A percentile compares a stretch with the other conserved stretches of the same genome.
Evolutionary conservation across 2,797 vertebrate genomes (phyloP).

Genomic region (Fringilla coelebs): DNA sequence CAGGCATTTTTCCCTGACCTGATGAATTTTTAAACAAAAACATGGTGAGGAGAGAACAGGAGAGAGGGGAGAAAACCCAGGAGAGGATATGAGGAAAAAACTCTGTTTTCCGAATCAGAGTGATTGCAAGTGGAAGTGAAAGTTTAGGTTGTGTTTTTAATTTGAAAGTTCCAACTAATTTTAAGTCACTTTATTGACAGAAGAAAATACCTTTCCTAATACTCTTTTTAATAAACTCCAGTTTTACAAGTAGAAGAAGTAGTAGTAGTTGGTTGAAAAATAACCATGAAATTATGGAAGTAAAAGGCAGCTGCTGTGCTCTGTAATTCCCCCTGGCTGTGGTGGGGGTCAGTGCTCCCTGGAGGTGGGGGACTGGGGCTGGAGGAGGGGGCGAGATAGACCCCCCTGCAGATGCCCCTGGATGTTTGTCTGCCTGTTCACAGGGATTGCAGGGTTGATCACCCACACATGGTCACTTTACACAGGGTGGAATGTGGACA

Average conservation of each 20-base stretch:
- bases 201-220: not conserved
- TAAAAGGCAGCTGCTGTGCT: not conserved
- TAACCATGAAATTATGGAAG: not conserved
- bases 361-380: not conserved
- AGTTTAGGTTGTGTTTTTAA: conserved; percentile 10
- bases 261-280: not conserved
- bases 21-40: conserved; percentile 57
- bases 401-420: not conserved
- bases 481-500: not conserved
- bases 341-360: not conserved
- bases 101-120: not conserved
- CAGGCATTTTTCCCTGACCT: not conserved
- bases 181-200: not conserved
- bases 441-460: accelerated
- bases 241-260: not conserved
- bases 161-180: not conserved
- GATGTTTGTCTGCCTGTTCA: accelerated
- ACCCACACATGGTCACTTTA: accelerated
- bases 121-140: not conserved
- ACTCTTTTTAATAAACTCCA: not conserved
- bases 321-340: not conserved
- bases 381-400: not conserved
- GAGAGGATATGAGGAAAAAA: not conserved
- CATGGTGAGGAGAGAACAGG: not conserved
- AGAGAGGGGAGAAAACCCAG: not conserved